Conservation (phyloP, 2,888 invertebrate species). For the Rutpela maculata region DNA sequence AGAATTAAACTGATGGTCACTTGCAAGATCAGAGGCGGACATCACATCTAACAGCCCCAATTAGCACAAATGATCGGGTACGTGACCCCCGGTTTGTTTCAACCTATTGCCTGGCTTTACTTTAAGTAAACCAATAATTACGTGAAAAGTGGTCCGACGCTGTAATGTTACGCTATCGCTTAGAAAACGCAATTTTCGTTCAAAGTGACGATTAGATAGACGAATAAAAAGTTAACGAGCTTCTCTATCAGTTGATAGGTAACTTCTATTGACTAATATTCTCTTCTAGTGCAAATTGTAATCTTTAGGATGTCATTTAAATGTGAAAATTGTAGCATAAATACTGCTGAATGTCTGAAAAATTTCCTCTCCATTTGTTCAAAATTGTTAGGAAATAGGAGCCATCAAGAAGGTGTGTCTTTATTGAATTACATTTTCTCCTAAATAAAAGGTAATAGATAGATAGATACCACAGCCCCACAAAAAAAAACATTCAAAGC, state of each 20-base stretch:
- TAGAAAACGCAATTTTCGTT: neutral
- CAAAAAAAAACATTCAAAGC: too few species aligned
- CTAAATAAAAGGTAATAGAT: too few species aligned
- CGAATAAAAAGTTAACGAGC: neutral
- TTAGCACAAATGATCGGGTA: conserved; percentile 46
- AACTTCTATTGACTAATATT: neutral
- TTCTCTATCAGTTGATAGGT: neutral
- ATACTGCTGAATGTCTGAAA: too few species aligned
- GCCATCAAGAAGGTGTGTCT: too few species aligned
- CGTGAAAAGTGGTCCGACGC: neutral
- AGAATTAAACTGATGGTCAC: conserved; percentile 42
- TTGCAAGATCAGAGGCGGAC: conserved; percentile 42
- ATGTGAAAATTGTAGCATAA: too few species aligned
- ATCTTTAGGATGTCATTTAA: neutral
- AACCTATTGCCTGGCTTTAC: neutral
- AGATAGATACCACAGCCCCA: too few species aligned
- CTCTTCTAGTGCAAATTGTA: neutral
- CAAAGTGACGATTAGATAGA: neutral
- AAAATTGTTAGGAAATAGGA: too few species aligned
- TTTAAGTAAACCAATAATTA: conserved; percentile 3
- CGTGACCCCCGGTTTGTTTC: conserved; percentile 12
- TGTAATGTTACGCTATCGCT: neutral
- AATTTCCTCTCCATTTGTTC: too few species aligned
- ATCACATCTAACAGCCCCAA: conserved; percentile 43
- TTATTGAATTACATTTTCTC: too few species aligned